Base-by-base conservation (phyloP, 2,888 invertebrate genomes). In the Phorcus lineatus region DNA sequence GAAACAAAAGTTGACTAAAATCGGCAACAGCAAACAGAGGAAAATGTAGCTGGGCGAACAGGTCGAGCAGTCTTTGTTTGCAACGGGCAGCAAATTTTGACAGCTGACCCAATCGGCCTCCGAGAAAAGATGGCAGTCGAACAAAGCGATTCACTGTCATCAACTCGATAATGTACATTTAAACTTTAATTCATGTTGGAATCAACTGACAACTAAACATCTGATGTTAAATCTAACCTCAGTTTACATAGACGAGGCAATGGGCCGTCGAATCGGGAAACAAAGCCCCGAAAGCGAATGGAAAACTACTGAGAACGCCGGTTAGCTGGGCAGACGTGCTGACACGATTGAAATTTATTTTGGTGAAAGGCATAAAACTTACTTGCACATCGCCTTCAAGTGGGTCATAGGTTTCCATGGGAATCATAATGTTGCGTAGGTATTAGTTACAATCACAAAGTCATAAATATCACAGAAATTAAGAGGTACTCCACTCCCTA, bases 391-490 rank as follows among this genome's bases (percentile, higher is more conserved):
- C 47, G 22, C 52, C 74, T 52, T 74, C 52, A 16, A 52, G 24
- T 74, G 74, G 52, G 24, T 74, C 47, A 52, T 52, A 74, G 52
- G 40, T 52, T 24, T 74, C 74, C 40, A 52, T 52, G 24, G 52
- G 74, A 74, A 74, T 74, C 74, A 74, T 74, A 52, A 52, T 52
- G 47, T 52, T 24, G 22, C 52, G 40, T 74, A 52, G 24, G 53
- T 52, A n/a, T 52, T 74, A 24, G 62, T 62, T 22, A n/a, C 28
- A 62, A 52, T 74, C 74, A 74, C 28, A 74, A 52, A 74, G 16
- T 52, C 24, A 74, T 74, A 24, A n/a, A 52, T 74, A 52, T 52
- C 74, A 74, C 74, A 24, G 74, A 52, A 74, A 74, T n/a, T 22
- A 52, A 24, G 28, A 28, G 24, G 62, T 62, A 28, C 24, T 24